Conservation (phyloP, 2,888 invertebrate species). For the Eilema caniola region DNA sequence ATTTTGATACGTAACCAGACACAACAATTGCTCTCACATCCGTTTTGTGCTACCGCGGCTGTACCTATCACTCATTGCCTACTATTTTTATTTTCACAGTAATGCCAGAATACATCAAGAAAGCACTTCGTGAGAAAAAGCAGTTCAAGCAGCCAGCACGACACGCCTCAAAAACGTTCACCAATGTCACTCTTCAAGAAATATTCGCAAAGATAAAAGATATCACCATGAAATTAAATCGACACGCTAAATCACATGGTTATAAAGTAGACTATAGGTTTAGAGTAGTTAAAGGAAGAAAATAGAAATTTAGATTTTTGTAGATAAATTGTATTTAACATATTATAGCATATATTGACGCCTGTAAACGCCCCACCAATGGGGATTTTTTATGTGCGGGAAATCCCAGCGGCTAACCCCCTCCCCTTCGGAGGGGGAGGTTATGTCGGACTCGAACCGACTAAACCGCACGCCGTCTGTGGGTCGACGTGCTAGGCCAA, state of each 20-base stretch:
- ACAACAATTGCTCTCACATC: neutral
- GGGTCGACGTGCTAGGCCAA: too few relatives aligned
- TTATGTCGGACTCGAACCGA: too few relatives aligned
- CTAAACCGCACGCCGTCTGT: too few relatives aligned
- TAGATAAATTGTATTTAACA: neutral
- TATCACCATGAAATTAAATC: conserved; percentile 67
- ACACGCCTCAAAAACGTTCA: conserved; percentile 58
- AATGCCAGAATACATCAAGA: conserved; percentile 65
- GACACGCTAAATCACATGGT: conserved; percentile 69
- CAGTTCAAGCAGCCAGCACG: conserved; percentile 24
- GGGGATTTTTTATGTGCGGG: too few relatives aligned
- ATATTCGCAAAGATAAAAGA: conserved; percentile 68
- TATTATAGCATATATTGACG: too few relatives aligned
- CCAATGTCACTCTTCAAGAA: conserved; percentile 64
- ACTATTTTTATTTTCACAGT: conserved; percentile 51
- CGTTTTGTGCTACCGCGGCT: too few relatives aligned
- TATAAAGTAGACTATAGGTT: conserved; percentile 77
- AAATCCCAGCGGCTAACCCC: too few relatives aligned
- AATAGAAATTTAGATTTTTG: neutral
- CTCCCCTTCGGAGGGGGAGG: too few relatives aligned
- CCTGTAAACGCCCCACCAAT: too few relatives aligned
- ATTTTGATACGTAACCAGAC: too few relatives aligned
- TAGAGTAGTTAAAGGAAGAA: conserved; percentile 48
- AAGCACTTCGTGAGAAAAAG: conserved; percentile 61
- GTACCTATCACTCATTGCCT: neutral